phyloP scores from a whole-genome alignment of 2,113 vertebrate genomes.

The Pampusana beccarii region DNA sequence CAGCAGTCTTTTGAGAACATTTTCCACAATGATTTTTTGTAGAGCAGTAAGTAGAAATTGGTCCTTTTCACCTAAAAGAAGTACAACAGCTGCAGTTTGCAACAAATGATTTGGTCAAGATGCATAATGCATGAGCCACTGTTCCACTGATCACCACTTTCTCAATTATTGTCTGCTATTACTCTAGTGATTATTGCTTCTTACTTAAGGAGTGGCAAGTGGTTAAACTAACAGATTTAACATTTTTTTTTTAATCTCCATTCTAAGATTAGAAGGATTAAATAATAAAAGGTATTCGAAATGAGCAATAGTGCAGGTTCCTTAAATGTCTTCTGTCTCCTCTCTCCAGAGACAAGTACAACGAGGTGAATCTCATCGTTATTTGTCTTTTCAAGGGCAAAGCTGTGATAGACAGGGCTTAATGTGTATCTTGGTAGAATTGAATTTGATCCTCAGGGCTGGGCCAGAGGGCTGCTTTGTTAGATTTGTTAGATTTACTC shows the following conservation, averaged over 20 bases:
- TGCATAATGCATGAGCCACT: neutral
- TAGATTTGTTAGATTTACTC: slow-evolving; percentile 86
- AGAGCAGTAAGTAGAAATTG: neutral
- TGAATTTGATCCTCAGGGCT: slow-evolving; percentile 90
- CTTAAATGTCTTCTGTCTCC: slow-evolving; percentile 60
- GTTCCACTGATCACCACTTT: neutral
- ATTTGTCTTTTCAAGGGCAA: slow-evolving; percentile 87
- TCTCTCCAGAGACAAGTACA: slow-evolving; percentile 66
- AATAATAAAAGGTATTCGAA: slow-evolving; percentile 20
- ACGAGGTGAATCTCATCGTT: slow-evolving; percentile 78
- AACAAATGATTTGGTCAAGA: slow-evolving; percentile 28
- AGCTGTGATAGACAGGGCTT: slow-evolving; percentile 87
- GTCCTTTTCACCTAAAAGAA: neutral
- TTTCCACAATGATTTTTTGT: neutral
- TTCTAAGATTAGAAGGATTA: neutral
- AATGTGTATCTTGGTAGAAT: slow-evolving; percentile 90
- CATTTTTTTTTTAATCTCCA: neutral
- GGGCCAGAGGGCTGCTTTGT: slow-evolving; percentile 80
- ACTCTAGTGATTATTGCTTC: neutral
- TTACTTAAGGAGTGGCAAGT: neutral
- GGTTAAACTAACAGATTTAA: slow-evolving; percentile 15
- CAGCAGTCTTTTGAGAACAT: neutral
- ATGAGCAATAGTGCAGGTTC: slow-evolving; percentile 11
- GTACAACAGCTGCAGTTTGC: neutral
- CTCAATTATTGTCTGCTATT: neutral